Evolutionary conservation across 2,113 vertebrate genomes (phyloP), one percentile per base, ranked within the genome.

Genomic region (Lipotes vexillifer): DNA sequence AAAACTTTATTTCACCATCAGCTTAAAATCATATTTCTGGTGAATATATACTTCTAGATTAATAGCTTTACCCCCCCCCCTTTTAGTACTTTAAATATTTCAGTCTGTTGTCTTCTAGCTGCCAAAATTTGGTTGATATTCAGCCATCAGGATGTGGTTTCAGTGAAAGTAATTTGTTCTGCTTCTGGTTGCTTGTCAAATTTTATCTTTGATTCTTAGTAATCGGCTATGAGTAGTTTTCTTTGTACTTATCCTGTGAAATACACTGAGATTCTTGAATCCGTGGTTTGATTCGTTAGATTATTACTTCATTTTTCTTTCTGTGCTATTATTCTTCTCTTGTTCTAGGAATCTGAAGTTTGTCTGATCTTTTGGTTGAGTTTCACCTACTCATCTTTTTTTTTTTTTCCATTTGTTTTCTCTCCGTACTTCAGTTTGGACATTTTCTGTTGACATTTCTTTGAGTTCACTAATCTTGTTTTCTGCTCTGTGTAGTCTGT

Each of bases 201-300:
- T 71, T 87, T 93, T 97, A 27, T 25, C 69, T 87, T 55, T 95
- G 33, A 63, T 59, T 95, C 69, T 96, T 66, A 87, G 38, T 38
- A 95, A 86, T 23, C 81, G 57, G 41, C 31, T 36, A 36, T 61
- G n/a, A 78, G 2, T 66, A 87, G 1, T 36, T 80, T 84, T 85
- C 20, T 85, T 89, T 88, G 8, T 74, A 74, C 41, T 52, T 85
- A 72, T 61, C 33, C 8, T 41, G 5, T 21, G 5, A 14, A 7
- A 46, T 36, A 91, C 75, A 49, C 14, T 65, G 23, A 82, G 10
- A 63, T 88, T 78, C 36, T 44, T 80, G 4, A 46, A 52, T 88
- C 1, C 83, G 5, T 91, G n/a, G 5, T 6, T 82, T 82, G 23
- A 25, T 77, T 75, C 5, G 1, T 69, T 82, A 13, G 3, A 57